Percentiles rank a stretch among this genome's conserved stretches.
Conservation (phyloP, 2,888 invertebrate species). For the Cephus nigrinus region DNA sequence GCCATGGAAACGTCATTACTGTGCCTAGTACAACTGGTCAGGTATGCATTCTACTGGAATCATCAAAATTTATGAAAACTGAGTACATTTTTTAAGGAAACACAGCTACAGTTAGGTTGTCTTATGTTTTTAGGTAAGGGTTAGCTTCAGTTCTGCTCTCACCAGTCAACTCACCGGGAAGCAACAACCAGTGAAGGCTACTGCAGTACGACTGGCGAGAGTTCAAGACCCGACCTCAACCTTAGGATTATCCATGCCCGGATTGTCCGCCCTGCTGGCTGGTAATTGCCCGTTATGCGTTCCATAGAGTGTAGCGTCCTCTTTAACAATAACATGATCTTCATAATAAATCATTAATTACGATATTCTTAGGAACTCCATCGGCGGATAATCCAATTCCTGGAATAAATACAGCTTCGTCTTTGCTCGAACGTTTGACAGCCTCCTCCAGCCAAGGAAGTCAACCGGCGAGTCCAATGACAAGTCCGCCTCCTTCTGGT, state of each 20-base stretch:
- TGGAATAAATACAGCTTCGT: constrained; percentile 68
- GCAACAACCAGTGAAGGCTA: constrained; percentile 66
- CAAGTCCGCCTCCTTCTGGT: constrained; percentile 71
- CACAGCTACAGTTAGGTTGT: too few species aligned
- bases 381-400: constrained; percentile 72
- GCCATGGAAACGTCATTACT: constrained; percentile 62
- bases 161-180: constrained; percentile 58
- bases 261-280: constrained; percentile 71
- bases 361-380: constrained; percentile 66
- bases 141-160: constrained; percentile 60
- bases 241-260: constrained; percentile 71
- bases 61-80: too few species aligned
- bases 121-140: constrained; percentile 47
- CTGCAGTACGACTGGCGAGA: constrained; percentile 67
- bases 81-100: too few species aligned
- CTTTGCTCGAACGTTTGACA: constrained; percentile 69
- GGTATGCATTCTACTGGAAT: constrained; percentile 29
- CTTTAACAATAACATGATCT: too few species aligned
- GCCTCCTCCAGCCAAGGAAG: constrained; percentile 64
- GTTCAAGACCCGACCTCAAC: constrained; percentile 65
- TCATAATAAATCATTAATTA: not conserved
- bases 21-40: constrained; percentile 63
- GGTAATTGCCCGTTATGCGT: constrained; percentile 49
- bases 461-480: constrained; percentile 70
- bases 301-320: too few species aligned